Conservation (phyloP, 2,888 invertebrate species). For the Amorpha juglandis region DNA sequence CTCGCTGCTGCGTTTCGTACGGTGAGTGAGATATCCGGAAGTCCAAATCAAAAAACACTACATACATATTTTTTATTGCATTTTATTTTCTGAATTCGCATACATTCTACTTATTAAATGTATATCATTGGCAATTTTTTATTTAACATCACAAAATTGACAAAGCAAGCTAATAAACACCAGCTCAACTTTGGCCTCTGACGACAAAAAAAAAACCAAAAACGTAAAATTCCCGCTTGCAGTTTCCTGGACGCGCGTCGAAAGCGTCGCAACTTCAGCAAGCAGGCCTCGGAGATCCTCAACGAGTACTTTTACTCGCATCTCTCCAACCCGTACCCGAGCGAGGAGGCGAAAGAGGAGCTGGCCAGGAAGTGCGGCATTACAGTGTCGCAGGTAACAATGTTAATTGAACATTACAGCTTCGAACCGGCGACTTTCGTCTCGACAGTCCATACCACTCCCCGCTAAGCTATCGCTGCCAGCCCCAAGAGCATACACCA, state of each 20-base stretch:
- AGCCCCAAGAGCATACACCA: too few species aligned
- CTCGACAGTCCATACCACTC: too few species aligned
- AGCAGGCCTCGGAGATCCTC: slow-evolving; percentile 99
- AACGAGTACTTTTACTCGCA: slow-evolving; percentile 99
- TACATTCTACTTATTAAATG: too few species aligned
- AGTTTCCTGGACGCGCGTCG: slow-evolving; percentile 91
- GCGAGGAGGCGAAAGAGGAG: slow-evolving; percentile 99
- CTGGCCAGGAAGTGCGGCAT: slow-evolving; percentile 99
- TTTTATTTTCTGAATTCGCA: too few species aligned
- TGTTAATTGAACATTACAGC: slow-evolving; percentile 49
- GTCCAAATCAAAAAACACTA: too few species aligned
- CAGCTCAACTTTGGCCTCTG: slow-evolving; percentile 66
- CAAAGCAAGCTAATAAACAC: slow-evolving; percentile 29
- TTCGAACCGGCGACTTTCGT: slow-evolving; percentile 94
- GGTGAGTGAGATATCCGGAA: too few species aligned
- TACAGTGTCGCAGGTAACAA: slow-evolving; percentile 94
- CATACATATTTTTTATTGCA: too few species aligned
- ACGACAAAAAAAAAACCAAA: slow-evolving; percentile 30
- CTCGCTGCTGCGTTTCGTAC: too few species aligned
- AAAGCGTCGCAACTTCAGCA: slow-evolving; percentile 99
- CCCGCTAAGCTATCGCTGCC: too few species aligned
- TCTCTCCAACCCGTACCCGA: slow-evolving; percentile 99
- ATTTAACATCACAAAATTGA: not conserved
- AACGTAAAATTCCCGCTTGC: slow-evolving; percentile 54
- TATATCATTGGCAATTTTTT: not conserved